Conservation (phyloP, 2,113 vertebrate species). For the Upupa epops region DNA sequence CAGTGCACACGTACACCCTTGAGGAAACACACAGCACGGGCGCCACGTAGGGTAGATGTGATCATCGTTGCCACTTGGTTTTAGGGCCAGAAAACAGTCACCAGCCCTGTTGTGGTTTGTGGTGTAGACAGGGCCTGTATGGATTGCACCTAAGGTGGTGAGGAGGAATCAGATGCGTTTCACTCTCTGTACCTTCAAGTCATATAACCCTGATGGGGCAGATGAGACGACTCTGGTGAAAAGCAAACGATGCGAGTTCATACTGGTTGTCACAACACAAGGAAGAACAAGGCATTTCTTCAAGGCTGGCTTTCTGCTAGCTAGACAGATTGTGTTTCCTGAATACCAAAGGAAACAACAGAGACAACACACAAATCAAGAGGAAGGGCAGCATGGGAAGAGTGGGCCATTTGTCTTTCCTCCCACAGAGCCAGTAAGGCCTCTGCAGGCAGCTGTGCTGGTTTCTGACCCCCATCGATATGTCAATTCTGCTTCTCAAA, state of each 20-base stretch:
- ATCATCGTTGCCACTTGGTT: no score
- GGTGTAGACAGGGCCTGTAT: background rate
- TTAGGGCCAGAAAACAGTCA: background rate
- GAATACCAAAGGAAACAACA: background rate
- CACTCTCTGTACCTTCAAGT: background rate
- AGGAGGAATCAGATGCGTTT: background rate
- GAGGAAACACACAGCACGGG: background rate
- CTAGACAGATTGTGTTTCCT: accelerated
- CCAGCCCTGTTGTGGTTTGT: background rate
- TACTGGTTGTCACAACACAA: background rate
- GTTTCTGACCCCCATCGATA: conserved; percentile 45
- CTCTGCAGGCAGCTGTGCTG: background rate
- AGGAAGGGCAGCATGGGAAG: background rate
- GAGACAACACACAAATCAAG: background rate
- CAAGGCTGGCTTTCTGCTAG: background rate
- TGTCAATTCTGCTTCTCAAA: conserved; percentile 50
- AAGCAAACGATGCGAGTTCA: background rate
- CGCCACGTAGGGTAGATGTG: accelerated
- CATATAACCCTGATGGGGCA: background rate
- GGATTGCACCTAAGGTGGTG: background rate
- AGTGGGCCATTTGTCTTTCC: background rate
- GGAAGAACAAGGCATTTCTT: background rate
- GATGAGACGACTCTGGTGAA: background rate
- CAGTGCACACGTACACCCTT: accelerated
- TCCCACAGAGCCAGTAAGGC: background rate